phyloP scores from a whole-genome alignment of 1,140 invertebrate species.

The Carposina sasakii region DNA sequence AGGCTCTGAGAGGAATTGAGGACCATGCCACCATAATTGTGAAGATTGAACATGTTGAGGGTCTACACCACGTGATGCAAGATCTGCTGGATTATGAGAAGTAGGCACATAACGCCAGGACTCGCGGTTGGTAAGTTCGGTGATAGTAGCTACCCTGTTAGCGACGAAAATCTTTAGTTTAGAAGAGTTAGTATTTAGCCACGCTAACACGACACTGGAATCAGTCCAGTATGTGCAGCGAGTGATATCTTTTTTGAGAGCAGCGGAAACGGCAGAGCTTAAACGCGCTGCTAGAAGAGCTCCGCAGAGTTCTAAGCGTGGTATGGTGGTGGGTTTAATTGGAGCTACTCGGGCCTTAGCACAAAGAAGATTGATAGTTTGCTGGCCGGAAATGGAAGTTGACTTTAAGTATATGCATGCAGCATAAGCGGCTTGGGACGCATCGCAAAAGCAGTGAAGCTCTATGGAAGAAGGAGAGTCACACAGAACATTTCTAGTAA shows the following conservation, averaged over 20 bases:
- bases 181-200: slow-evolving; percentile 32
- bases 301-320: slow-evolving; percentile 33
- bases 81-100: slow-evolving; percentile 37
- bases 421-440: background rate
- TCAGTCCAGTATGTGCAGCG: background rate
- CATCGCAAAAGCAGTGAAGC: background rate
- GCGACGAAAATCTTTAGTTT: slow-evolving; percentile 35
- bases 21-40: slow-evolving; percentile 2
- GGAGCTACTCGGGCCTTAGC: slow-evolving; percentile 38
- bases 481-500: background rate
- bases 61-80: slow-evolving; percentile 4
- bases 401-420: background rate
- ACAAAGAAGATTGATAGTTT: background rate
- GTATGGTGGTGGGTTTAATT: slow-evolving; percentile 32
- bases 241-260: background rate
- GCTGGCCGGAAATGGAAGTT: background rate
- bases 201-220: slow-evolving; percentile 4
- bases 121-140: slow-evolving; percentile 17
- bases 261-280: slow-evolving; percentile 10
- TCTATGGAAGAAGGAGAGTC: background rate
- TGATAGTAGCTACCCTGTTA: slow-evolving; percentile 33
- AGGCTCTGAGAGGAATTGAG: background rate
- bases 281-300: slow-evolving; percentile 24
- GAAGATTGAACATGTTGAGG: background rate
- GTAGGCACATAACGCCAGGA: slow-evolving; percentile 37